Evolutionary conservation across 92 coral and sea anemone genomes (phyloP).

Genomic region (Isaurus tuberculatus): DNA sequence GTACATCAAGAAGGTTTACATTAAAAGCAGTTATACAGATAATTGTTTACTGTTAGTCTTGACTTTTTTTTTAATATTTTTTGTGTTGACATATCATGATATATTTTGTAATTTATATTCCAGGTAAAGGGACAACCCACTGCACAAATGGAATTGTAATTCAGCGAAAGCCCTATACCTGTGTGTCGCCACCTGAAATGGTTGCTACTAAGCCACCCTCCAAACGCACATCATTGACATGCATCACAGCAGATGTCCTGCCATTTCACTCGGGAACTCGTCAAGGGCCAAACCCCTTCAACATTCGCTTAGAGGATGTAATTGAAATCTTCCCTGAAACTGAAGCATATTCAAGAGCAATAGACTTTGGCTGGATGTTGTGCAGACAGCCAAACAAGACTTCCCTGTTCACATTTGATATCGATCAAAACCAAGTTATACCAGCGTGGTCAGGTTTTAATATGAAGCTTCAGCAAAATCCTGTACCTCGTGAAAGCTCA

Average conservation of each 20-base stretch:
- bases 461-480: conserved; percentile 31
- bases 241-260: conserved; percentile 55
- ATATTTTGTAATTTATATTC: conserved; percentile 6
- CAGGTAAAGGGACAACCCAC: conserved; percentile 80
- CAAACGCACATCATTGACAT: conserved; percentile 46
- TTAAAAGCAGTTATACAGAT: conserved; percentile 12
- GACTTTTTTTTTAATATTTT: conserved; percentile 8
- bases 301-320: conserved; percentile 41
- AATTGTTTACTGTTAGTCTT: conserved; percentile 21
- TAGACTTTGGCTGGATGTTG: conserved; percentile 78
- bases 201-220: conserved; percentile 46
- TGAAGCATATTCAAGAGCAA: conserved; percentile 44
- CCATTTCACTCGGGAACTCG: conserved; percentile 61
- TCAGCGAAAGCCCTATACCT: conserved; percentile 63
- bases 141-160: conserved; percentile 71
- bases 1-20: conserved; percentile 30
- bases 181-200: conserved; percentile 56
- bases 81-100: conserved; percentile 17
- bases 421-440: conserved; percentile 57
- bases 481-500: conserved; percentile 57
- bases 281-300: conserved; percentile 56
- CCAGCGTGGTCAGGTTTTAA: conserved; percentile 78
- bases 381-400: conserved; percentile 60
- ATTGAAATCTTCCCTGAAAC: conserved; percentile 29
- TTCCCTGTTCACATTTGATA: conserved; percentile 43